Base-by-base conservation (phyloP, 1,140 invertebrate species). In the Berghia stephanieae region DNA sequence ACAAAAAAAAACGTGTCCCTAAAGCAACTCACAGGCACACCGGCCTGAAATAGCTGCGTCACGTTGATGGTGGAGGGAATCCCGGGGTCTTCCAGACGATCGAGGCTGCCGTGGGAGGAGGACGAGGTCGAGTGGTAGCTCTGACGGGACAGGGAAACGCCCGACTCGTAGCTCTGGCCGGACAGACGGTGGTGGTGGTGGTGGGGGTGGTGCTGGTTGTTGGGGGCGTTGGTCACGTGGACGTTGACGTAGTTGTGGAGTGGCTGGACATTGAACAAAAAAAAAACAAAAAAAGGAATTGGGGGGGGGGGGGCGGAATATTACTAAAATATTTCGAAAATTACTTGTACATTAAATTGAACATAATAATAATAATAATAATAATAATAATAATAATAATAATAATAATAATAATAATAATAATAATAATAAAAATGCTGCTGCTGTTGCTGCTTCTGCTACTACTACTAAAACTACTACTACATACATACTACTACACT, bases 71-170 rank as follows among this genome's bases (percentile, higher is more conserved):
- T 88, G 79, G 87, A 86, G 74, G 87, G 84, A 78, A 83, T 86
- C 49, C 88, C 87, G n/a, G 83, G 81, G 79, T 91, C 90, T 78
- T 90, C 86, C 52, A 90, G 85, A 60, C 86, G 81, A 79, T 90
- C 88, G 67, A 91, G 90, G 81, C 91, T 92, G 77, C 91, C 91
- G 44, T 92, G 84, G 78, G 90, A 91, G 77, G 91, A 91, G 81
- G 90, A 91, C 34, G 90, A 91, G 0, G 83, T 88, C 77, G 91
- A 91, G 84, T 92, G 91, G 85, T 91, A 91, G 79, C 91, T 91
- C 82, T 92, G 91, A 27, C 89, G 86, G 36, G 89, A 91, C n/a
- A n/a, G n/a, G 31, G 88, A 90, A 1, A 89, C 87, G 27, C 90
- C 90, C 49, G 91, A 89, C 84, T 88, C 90, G 81, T 90, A 91